Conservation (phyloP, 1,140 invertebrate species). For the Lepidotrigona ventralis region DNA sequence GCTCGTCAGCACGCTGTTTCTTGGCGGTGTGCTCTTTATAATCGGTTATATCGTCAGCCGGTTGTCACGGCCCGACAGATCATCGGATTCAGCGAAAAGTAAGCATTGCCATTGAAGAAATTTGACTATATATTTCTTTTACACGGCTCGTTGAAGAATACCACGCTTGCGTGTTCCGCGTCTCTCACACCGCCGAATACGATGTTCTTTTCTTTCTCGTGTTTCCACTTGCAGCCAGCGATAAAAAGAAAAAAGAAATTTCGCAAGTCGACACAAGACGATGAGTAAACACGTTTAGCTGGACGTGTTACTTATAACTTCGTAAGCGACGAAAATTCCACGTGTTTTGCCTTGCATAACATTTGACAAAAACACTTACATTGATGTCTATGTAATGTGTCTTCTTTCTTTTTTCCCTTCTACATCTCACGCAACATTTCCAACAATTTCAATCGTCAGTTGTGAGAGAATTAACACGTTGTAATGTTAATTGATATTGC, state of each 20-base stretch:
- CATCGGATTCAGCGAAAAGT: constrained; percentile 53
- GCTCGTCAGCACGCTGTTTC: constrained; percentile 39
- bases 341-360: background rate
- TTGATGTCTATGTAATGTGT: background rate
- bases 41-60: constrained; percentile 46
- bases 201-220: constrained; percentile 13
- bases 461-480: background rate
- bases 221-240: background rate
- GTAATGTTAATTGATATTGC: background rate
- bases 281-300: background rate
- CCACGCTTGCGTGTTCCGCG: constrained; percentile 38
- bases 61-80: constrained; percentile 14
- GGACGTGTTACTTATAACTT: background rate
- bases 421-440: background rate
- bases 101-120: constrained; percentile 34
- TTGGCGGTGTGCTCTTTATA: constrained; percentile 41
- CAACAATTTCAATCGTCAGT: background rate
- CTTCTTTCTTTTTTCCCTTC: too few relatives aligned
- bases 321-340: background rate
- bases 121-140: background rate
- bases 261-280: too few relatives aligned
- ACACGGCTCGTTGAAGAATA: background rate
- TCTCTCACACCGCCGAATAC: background rate
- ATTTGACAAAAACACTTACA: background rate
- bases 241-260: background rate